These are phyloP conservation scores for Erithacus rubecula DNA, from an alignment of 2,797 vertebrate genomes.

Conservation along the genomic window DNA sequence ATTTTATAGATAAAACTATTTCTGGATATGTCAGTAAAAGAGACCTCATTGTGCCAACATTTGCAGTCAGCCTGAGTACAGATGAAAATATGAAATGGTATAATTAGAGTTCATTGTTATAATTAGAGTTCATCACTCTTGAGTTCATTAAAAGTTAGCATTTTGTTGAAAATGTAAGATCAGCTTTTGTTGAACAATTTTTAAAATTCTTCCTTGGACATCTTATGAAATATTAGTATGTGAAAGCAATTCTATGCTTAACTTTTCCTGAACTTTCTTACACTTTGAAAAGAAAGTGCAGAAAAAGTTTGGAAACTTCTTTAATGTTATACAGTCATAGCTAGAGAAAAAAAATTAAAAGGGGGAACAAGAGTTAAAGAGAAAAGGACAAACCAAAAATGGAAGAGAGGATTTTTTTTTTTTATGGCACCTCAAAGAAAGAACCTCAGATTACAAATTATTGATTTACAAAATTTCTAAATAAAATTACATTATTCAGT, in stretches of 20 bases:
- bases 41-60: constrained; percentile 10
- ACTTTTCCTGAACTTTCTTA: background rate
- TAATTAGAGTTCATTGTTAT: constrained; percentile 16
- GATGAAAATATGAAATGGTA: constrained; percentile 20
- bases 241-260: background rate
- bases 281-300: background rate
- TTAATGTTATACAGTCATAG: background rate
- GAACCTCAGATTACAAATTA: background rate
- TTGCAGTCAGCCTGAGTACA: constrained; percentile 22
- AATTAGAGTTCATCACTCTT: constrained; percentile 21
- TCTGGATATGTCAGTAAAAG: constrained; percentile 17
- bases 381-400: background rate
- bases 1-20: constrained; percentile 34
- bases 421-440: background rate
- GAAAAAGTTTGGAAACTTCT: background rate
- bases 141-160: background rate
- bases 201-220: background rate
- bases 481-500: background rate
- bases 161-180: background rate
- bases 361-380: background rate
- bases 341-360: background rate
- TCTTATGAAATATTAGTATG: background rate
- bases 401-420: background rate
- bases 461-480: background rate
- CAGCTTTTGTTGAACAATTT: background rate